These are phyloP conservation scores for Leucophenga montana DNA, from an alignment of 2,888 invertebrate genomes.

Conservation along the genomic window DNA sequence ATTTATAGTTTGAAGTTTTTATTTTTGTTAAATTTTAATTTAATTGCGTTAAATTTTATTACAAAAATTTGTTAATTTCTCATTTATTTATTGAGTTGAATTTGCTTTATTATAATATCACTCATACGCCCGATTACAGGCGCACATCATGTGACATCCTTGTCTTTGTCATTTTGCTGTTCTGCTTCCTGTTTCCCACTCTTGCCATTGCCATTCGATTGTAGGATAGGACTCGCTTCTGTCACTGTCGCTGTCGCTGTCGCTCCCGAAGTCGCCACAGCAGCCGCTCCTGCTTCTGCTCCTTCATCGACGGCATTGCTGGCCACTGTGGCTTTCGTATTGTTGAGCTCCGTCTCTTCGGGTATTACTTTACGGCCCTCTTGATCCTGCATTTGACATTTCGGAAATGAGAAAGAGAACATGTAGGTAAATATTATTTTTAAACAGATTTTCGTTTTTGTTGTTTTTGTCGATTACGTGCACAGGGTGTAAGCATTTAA, in stretches of 20 bases:
- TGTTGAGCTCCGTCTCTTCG: constrained; percentile 74
- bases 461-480: too few species aligned
- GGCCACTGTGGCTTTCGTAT: constrained; percentile 58
- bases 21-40: neutral
- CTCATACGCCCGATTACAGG: constrained; percentile 51
- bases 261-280: constrained; percentile 22
- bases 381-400: constrained; percentile 61
- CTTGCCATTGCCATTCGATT: constrained; percentile 58
- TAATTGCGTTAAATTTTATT: neutral
- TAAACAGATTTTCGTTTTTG: neutral
- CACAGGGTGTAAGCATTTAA: too few species aligned
- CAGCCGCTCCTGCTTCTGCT: neutral
- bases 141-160: constrained; percentile 55
- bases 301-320: constrained; percentile 47
- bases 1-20: neutral
- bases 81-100: too few species aligned
- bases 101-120: constrained; percentile 54
- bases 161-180: constrained; percentile 50
- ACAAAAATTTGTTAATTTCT: neutral
- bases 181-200: constrained; percentile 50
- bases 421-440: constrained; percentile 11
- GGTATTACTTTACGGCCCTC: constrained; percentile 78
- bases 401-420: constrained; percentile 18
- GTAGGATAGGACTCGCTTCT: constrained; percentile 28
- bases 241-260: constrained; percentile 4